These are phyloP conservation scores for Merluccius polli DNA, from an alignment of 2,797 vertebrate genomes.

Conservation along the genomic window DNA sequence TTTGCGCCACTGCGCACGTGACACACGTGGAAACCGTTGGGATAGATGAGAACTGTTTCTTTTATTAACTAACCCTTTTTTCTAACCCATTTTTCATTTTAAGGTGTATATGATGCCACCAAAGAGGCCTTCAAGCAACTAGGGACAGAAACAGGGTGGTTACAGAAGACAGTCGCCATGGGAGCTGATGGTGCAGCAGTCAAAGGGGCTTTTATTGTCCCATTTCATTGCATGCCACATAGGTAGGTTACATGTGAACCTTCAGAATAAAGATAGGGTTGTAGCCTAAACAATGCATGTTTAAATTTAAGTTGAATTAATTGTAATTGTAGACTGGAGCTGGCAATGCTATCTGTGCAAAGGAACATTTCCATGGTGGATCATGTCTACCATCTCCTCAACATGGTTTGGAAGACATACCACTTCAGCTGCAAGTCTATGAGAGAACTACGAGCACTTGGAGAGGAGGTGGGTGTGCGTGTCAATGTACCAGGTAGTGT, in stretches of 20 bases:
- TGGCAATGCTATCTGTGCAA: slow-evolving; percentile 11
- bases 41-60: too few relatives aligned
- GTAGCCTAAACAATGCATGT: neutral
- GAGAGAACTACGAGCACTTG: too few relatives aligned
- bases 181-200: neutral
- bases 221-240: slow-evolving; percentile 5
- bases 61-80: too few relatives aligned
- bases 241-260: neutral
- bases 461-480: neutral
- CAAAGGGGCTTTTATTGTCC: slow-evolving; percentile 12
- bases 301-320: neutral
- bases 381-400: slow-evolving; percentile 10
- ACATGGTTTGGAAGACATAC: slow-evolving; percentile 9
- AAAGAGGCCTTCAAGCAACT: neutral
- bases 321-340: slow-evolving; percentile 7
- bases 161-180: neutral
- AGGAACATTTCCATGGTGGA: slow-evolving; percentile 9
- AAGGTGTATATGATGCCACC: slow-evolving; percentile 5
- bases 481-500: neutral
- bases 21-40: too few relatives aligned
- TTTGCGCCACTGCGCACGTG: too few relatives aligned
- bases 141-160: neutral
- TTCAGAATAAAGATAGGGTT: neutral
- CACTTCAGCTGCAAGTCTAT: too few relatives aligned
- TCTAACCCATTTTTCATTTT: neutral